These are phyloP conservation scores for Drosophila austrosaltans DNA, from an alignment of 2,888 invertebrate genomes.

Conservation along the genomic window DNA sequence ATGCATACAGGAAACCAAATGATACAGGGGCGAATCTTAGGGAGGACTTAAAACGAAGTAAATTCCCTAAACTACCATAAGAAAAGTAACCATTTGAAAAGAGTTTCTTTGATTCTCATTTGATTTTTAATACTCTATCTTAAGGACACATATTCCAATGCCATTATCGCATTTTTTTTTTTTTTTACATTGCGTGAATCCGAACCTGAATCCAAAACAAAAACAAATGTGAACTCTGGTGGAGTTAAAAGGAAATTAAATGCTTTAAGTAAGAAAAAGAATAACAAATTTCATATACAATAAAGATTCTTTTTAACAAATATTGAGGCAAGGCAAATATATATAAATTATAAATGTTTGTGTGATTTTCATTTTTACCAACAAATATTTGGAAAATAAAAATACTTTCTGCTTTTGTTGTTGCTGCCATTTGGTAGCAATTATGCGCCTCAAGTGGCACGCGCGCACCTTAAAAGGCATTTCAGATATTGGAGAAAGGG, in stretches of 20 bases:
- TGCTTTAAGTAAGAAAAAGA: background rate
- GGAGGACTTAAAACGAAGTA: background rate
- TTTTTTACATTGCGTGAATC: background rate
- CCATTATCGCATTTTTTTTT: background rate
- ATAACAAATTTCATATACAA: conserved; percentile 1
- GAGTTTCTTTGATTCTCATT: too few relatives aligned
- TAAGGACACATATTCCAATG: too few relatives aligned
- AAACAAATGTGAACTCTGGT: conserved; percentile 21
- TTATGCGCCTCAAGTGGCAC: conserved; percentile 54
- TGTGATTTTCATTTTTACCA: conserved; percentile 23
- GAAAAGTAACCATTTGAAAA: too few relatives aligned
- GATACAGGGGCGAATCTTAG: background rate
- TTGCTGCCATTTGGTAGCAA: conserved; percentile 23
- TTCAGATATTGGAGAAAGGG: background rate
- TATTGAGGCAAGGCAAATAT: conserved; percentile 41
- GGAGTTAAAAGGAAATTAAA: conserved; percentile 39
- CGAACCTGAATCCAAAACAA: conserved; percentile 1
- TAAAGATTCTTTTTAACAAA: conserved; percentile 29
- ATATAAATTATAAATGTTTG: conserved; percentile 33
- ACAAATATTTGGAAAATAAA: conserved; percentile 2
- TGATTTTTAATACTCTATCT: too few relatives aligned
- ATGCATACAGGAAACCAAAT: conserved; percentile 3
- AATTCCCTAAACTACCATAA: too few relatives aligned
- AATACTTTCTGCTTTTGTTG: background rate
- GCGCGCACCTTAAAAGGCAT: conserved; percentile 32